phyloP scores from a whole-genome alignment of 2,888 invertebrate genomes.

The Heliconius cydno region DNA sequence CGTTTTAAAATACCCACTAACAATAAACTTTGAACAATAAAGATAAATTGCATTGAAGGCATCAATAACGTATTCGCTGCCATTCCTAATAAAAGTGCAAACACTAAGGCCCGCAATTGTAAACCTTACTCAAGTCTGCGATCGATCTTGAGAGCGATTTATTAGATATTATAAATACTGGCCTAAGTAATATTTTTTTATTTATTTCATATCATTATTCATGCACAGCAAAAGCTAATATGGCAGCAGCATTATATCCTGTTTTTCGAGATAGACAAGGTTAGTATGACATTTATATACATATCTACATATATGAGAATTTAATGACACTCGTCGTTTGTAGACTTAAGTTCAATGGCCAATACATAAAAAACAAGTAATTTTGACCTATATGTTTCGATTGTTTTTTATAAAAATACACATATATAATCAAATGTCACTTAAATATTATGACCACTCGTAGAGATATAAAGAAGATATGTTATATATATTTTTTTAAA shows the following conservation, averaged over 20 bases:
- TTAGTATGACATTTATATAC: conserved; percentile 25
- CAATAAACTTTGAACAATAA: conserved; percentile 7
- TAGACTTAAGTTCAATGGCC: conserved; percentile 32
- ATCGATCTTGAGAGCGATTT: too few species aligned
- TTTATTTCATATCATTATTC: background rate
- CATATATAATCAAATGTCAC: conserved; percentile 12
- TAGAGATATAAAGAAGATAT: background rate
- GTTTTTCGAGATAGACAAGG: background rate
- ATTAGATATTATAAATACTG: too few species aligned
- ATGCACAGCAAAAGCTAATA: background rate
- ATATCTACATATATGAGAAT: background rate
- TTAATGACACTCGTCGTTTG: conserved; percentile 9
- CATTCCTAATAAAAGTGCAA: conserved; percentile 9
- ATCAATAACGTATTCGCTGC: background rate
- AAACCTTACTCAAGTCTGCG: too few species aligned
- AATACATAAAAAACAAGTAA: conserved; percentile 27
- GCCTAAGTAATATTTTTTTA: background rate
- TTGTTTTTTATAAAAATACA: background rate
- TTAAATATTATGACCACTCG: conserved; percentile 1
- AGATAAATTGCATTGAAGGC: background rate
- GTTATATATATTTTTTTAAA: background rate
- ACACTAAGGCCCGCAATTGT: background rate
- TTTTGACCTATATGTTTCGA: conserved; percentile 19
- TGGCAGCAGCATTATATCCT: background rate
- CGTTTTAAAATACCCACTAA: background rate